Base-by-base conservation (phyloP, 1,140 invertebrate genomes). In the Pentalonia nigronervosa region DNA sequence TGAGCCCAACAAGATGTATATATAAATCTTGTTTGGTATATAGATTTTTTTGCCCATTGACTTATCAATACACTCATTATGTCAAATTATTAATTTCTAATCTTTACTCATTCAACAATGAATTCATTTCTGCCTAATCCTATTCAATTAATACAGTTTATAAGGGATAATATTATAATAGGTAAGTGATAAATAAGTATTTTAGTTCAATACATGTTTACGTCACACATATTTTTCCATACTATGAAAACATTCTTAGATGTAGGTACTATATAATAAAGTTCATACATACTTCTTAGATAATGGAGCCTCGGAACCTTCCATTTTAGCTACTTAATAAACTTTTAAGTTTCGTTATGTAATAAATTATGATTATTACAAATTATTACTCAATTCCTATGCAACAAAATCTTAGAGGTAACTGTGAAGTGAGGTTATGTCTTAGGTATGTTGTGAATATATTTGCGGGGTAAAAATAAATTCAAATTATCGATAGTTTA, bases 221-320 rank as follows among this genome's bases (percentile, higher is more conserved):
- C n/a, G 88, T 56, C 48, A 56, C 48, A 45, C 34, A 48, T 56
- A 0, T 41, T 90, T 45, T 36, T 60, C 30, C 53, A 14, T 56
- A 9, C 41, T 20, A 30, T 41, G 11, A 7, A 45, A 67, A 67
- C 6, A 41, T 47, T 60, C n/a, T 30, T 30, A 36, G 23, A 81
- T 36, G 45, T 41, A 30, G 1, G 11, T 67, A 60, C 7, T 45
- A 21, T 0, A 87, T 8, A 30, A 14, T 41, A 0, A 90, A 60
- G 23, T 60, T 30, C 1, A 90, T 93, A 93, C 91, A 23, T 93
- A 93, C 91, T 93, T 93, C 7, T 93, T 93, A 14, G 91, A 93
- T 20, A 93, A 30, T 30, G 91, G 60, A 50, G 47, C 76, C 11
- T 93, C 91, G 25, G 91, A 50, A 93, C 81, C 36, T 93, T 93